phyloP scores from a whole-genome alignment of 2,797 vertebrate genomes.

The Spinus pinus region DNA sequence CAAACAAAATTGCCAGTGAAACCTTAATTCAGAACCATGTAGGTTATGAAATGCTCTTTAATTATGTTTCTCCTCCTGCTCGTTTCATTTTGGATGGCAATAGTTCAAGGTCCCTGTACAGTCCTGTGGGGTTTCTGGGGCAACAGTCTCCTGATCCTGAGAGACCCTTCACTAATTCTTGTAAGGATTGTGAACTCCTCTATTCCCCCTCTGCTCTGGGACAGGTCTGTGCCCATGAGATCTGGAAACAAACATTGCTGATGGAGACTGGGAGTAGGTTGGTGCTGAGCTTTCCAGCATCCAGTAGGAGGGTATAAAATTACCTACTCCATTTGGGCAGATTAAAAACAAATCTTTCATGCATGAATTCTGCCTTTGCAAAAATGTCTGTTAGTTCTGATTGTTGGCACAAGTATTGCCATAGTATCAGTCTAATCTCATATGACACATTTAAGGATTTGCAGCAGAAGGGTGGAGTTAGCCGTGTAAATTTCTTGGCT shows the following conservation, averaged over 20 bases:
- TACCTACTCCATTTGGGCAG: neutral
- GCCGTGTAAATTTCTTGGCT: neutral
- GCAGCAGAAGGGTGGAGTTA: conserved; percentile 25
- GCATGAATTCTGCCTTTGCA: conserved; percentile 15
- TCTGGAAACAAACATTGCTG: neutral
- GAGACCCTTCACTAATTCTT: neutral
- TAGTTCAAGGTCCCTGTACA: neutral
- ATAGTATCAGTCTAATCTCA: neutral
- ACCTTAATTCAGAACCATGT: neutral
- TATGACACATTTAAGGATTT: neutral
- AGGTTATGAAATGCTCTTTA: neutral
- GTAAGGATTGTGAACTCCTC: neutral
- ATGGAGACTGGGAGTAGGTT: neutral
- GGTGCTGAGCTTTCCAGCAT: neutral
- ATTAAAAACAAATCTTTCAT: neutral
- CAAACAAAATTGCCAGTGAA: neutral
- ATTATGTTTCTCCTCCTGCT: neutral
- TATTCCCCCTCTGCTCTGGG: neutral
- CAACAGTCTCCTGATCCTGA: neutral
- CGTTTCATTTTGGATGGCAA: neutral
- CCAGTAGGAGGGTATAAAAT: conserved; percentile 15
- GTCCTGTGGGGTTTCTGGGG: neutral
- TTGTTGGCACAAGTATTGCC: neutral
- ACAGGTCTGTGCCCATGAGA: neutral
- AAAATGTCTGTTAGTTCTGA: neutral